Percentiles rank a stretch among this genome's conserved stretches.
Evolutionary conservation across 1,140 invertebrate genomes (phyloP).

Genomic region (Brachionus manjavacas): DNA sequence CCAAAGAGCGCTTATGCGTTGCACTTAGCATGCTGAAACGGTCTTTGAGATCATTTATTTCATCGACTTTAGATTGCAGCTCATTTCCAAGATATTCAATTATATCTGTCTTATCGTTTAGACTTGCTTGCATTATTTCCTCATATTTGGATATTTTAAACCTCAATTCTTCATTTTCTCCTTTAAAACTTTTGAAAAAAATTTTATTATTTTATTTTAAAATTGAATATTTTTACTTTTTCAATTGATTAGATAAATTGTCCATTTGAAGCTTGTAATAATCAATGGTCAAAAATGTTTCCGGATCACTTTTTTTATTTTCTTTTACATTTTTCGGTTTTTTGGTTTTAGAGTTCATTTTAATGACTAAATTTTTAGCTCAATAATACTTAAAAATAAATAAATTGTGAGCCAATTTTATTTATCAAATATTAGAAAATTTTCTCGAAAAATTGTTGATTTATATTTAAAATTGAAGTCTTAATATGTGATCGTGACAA

Average conservation of each 20-base stretch:
- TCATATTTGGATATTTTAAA: neutral
- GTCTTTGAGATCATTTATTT: constrained; percentile 18
- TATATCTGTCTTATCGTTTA: constrained; percentile 8
- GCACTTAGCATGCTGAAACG: neutral
- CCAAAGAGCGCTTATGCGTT: neutral
- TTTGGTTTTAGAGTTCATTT: neutral
- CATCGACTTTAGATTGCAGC: neutral
- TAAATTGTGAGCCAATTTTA: neutral
- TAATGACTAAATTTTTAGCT: neutral
- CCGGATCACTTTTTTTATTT: neutral
- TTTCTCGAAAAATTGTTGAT: neutral
- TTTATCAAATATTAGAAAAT: neutral
- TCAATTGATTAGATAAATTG: neutral
- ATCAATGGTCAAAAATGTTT: neutral
- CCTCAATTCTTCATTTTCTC: neutral
- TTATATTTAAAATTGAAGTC: too few species aligned
- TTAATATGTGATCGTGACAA: too few species aligned
- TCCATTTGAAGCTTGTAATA: constrained; percentile 12
- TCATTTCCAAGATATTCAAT: constrained; percentile 13
- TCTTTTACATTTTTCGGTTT: neutral
- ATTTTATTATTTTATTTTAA: neutral
- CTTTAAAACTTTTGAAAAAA: neutral
- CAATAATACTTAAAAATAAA: neutral
- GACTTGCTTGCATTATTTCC: constrained; percentile 5
- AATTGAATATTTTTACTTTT: neutral